Percentiles rank a stretch among this genome's conserved stretches.
These are phyloP conservation scores for Entomobrya proxima DNA, from an alignment of 2,888 invertebrate genomes.

Conservation along the genomic window DNA sequence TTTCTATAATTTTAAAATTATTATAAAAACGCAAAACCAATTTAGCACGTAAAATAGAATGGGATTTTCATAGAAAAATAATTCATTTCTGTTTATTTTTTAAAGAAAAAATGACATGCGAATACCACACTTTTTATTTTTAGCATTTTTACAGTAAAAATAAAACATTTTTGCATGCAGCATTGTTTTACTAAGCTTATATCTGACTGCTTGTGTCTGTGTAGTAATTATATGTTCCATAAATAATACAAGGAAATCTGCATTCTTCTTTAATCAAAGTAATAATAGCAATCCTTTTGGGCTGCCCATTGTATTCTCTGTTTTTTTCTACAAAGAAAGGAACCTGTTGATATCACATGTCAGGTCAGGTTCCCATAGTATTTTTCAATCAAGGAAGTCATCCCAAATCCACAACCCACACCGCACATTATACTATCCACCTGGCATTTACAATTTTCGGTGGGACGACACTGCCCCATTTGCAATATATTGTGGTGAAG, in stretches of 20 bases:
- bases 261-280: constrained; percentile 7
- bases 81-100: too few relatives aligned
- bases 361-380: constrained; percentile 70
- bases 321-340: constrained; percentile 18
- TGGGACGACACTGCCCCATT: constrained; percentile 37
- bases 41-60: too few relatives aligned
- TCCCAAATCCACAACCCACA: not conserved
- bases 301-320: not conserved
- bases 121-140: constrained; percentile 2
- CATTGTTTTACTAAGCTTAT: constrained; percentile 29
- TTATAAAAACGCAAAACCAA: too few relatives aligned
- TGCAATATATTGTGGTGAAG: constrained; percentile 3
- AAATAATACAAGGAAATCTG: constrained; percentile 44
- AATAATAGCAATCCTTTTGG: constrained; percentile 28
- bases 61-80: too few relatives aligned
- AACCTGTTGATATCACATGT: constrained; percentile 64
- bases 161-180: constrained; percentile 27
- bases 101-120: too few relatives aligned
- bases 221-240: constrained; percentile 27
- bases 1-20: too few relatives aligned
- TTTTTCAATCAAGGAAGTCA: constrained; percentile 59
- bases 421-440: constrained; percentile 23
- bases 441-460: constrained; percentile 37
- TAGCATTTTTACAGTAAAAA: not conserved
- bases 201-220: not conserved